phyloP scores from a whole-genome alignment of 1,140 invertebrate species.

The Neodiprion pinetum region DNA sequence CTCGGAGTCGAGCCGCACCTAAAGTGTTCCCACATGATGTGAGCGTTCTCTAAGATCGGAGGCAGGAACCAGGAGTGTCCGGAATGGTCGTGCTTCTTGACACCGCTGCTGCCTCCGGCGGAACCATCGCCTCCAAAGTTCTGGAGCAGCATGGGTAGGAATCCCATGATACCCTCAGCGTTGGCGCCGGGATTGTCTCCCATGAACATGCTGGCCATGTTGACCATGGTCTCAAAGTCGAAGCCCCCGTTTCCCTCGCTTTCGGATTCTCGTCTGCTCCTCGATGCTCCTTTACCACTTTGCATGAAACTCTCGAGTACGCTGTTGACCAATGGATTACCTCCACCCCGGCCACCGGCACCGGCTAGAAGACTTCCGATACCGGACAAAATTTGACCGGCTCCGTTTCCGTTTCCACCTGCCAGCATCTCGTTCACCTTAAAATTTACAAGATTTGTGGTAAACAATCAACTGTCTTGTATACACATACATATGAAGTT shows the following conservation, averaged over 20 bases:
- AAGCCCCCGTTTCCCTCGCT: conserved; percentile 47
- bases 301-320: conserved; percentile 56
- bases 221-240: conserved; percentile 67
- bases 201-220: conserved; percentile 68
- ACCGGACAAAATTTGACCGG: conserved; percentile 54
- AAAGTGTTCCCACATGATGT: conserved; percentile 80
- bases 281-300: conserved; percentile 28
- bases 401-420: conserved; percentile 31
- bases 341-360: conserved; percentile 26
- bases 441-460: no score
- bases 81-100: conserved; percentile 69
- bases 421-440: conserved; percentile 36
- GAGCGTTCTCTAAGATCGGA: conserved; percentile 75
- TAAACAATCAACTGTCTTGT: no score
- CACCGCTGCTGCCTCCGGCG: conserved; percentile 59
- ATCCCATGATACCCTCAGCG: conserved; percentile 66
- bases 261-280: conserved; percentile 39
- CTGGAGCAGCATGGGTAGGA: conserved; percentile 71
- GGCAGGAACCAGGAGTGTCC: conserved; percentile 76
- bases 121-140: conserved; percentile 60
- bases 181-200: conserved; percentile 48
- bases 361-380: conserved; percentile 60
- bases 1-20: conserved; percentile 36
- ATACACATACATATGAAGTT: no score
- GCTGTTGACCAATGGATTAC: conserved; percentile 63